phyloP scores from a whole-genome alignment of 1,140 invertebrate species.

The Drosophila saltans region DNA sequence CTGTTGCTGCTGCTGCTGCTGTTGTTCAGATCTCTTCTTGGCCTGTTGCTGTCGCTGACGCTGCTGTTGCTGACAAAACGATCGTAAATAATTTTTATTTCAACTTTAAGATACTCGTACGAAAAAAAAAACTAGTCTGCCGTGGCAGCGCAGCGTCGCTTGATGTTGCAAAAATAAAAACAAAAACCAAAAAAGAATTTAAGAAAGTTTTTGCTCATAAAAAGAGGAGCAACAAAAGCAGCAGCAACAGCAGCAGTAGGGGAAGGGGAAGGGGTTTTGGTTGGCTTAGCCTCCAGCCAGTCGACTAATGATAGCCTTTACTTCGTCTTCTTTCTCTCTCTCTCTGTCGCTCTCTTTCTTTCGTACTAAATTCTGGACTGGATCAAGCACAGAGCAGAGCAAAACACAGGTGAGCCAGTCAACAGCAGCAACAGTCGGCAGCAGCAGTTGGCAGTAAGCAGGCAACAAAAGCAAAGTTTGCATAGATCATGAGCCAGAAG shows the following conservation, averaged over 20 bases:
- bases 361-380: not conserved
- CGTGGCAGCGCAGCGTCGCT: slow-evolving; percentile 39
- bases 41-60: slow-evolving; percentile 62
- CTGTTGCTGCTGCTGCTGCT: slow-evolving; percentile 45
- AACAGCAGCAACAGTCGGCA: not conserved
- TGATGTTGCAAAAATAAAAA: slow-evolving; percentile 15
- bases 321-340: slow-evolving; percentile 11
- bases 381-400: slow-evolving; percentile 2
- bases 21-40: slow-evolving; percentile 60
- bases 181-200: slow-evolving; percentile 57
- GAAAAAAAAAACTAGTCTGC: slow-evolving; percentile 70
- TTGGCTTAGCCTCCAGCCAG: slow-evolving; percentile 39
- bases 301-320: slow-evolving; percentile 72
- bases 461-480: slow-evolving; percentile 10
- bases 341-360: not conserved
- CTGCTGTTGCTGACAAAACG: slow-evolving; percentile 73
- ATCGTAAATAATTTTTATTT: slow-evolving; percentile 82
- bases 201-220: slow-evolving; percentile 78
- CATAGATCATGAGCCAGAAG: slow-evolving; percentile 19
- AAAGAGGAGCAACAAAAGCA: slow-evolving; percentile 63
- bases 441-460: not conserved
- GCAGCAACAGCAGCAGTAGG: slow-evolving; percentile 51
- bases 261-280: not conserved
- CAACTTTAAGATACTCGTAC: slow-evolving; percentile 68
- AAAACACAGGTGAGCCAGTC: slow-evolving; percentile 15